Conservation (phyloP, 2,113 vertebrate genomes). For the Trogon melanurus region DNA sequence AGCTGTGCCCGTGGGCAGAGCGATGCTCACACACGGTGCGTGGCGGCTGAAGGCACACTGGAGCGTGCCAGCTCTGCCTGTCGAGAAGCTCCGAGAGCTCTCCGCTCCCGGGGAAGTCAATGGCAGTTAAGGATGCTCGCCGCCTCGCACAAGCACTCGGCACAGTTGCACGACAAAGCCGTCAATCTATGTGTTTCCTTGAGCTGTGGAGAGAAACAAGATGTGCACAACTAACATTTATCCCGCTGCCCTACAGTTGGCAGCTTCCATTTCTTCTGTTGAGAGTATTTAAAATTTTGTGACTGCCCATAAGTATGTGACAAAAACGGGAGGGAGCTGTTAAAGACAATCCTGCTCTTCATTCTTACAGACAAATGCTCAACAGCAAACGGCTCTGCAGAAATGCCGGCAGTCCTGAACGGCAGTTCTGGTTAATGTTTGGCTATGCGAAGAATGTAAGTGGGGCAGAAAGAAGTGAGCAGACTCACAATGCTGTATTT, state of each 20-base stretch:
- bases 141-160: not conserved
- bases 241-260: not conserved
- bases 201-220: not conserved
- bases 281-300: not conserved
- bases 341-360: not conserved
- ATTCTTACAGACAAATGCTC: not conserved
- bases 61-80: not conserved
- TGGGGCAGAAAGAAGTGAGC: not conserved
- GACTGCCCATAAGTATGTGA: not conserved
- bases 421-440: not conserved
- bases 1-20: not conserved
- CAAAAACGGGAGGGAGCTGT: not conserved
- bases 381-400: not conserved
- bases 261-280: not conserved
- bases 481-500: not conserved
- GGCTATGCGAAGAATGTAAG: slow-evolving; percentile 4
- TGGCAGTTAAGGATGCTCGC: not conserved
- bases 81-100: not conserved
- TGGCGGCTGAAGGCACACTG: not conserved
- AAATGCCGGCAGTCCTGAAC: not conserved
- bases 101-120: not conserved
- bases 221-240: not conserved
- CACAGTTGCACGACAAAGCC: not conserved
- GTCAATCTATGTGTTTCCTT: not conserved
- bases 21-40: not conserved